phyloP scores from a whole-genome alignment of 1,140 invertebrate genomes.

The Bathynomus jamesi region DNA sequence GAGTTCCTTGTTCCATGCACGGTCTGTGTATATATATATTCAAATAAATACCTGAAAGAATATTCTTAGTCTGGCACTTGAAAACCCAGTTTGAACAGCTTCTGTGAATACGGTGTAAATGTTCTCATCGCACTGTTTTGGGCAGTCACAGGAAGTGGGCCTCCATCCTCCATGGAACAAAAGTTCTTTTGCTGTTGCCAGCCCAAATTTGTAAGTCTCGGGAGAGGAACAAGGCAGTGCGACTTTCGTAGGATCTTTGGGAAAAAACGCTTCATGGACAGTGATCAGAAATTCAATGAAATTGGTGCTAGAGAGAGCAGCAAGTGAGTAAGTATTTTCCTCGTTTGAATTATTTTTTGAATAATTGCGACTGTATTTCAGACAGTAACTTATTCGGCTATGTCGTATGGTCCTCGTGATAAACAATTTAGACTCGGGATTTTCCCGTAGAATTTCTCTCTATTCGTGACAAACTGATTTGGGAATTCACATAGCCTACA shows the following conservation, averaged over 20 bases:
- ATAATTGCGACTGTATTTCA: too few relatives aligned
- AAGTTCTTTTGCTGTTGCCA: conserved; percentile 33
- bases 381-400: too few relatives aligned
- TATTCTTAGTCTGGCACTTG: conserved; percentile 33
- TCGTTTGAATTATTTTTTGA: too few relatives aligned
- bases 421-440: too few relatives aligned
- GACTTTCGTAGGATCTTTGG: neutral
- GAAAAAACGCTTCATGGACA: neutral
- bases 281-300: neutral
- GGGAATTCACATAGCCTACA: too few relatives aligned
- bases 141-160: conserved; percentile 31
- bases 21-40: neutral
- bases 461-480: too few relatives aligned
- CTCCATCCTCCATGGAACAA: conserved; percentile 37
- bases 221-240: conserved; percentile 31
- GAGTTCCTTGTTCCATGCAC: too few relatives aligned
- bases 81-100: conserved; percentile 21
- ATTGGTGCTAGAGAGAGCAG: neutral
- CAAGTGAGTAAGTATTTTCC: neutral
- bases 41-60: conserved; percentile 39
- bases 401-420: too few relatives aligned
- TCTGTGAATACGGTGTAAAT: conserved; percentile 37
- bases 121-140: conserved; percentile 38
- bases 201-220: conserved; percentile 33
- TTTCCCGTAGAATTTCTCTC: too few relatives aligned